phyloP scores from a whole-genome alignment of 2,113 vertebrate species.

The Donacobius atricapilla region DNA sequence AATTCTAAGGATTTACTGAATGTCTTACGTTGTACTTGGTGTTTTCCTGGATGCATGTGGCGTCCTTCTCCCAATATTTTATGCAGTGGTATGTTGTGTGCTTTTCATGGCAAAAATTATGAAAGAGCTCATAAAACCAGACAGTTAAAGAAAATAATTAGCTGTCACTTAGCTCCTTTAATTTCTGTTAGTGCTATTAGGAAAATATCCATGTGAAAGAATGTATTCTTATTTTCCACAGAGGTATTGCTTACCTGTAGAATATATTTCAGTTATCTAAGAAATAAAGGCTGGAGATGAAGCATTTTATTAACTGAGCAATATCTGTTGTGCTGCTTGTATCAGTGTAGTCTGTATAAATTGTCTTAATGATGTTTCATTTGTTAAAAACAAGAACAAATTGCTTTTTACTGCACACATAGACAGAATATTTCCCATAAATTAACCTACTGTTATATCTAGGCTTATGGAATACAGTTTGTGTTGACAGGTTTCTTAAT shows the following conservation, averaged over 20 bases:
- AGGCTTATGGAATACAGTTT: neutral
- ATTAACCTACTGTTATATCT: neutral
- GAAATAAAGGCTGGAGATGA: neutral
- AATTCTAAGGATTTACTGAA: neutral
- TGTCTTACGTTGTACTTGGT: accelerated
- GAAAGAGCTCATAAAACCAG: neutral
- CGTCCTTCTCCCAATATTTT: neutral
- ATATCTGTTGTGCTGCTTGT: neutral
- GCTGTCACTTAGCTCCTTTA: neutral
- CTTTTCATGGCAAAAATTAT: neutral
- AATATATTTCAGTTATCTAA: neutral
- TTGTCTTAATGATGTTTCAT: neutral
- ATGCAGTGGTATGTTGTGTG: accelerated
- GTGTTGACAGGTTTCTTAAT: neutral
- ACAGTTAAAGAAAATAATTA: neutral
- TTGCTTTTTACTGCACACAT: neutral
- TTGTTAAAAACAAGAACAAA: neutral
- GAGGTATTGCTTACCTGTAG: neutral
- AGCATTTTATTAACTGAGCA: neutral
- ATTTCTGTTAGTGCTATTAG: neutral
- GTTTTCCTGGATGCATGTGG: neutral
- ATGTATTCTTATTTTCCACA: neutral
- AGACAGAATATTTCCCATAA: neutral
- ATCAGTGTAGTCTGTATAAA: neutral
- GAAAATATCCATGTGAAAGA: neutral